Evolutionary conservation across 2,888 invertebrate genomes (phyloP).

Genomic region (Phengaris alcon): DNA sequence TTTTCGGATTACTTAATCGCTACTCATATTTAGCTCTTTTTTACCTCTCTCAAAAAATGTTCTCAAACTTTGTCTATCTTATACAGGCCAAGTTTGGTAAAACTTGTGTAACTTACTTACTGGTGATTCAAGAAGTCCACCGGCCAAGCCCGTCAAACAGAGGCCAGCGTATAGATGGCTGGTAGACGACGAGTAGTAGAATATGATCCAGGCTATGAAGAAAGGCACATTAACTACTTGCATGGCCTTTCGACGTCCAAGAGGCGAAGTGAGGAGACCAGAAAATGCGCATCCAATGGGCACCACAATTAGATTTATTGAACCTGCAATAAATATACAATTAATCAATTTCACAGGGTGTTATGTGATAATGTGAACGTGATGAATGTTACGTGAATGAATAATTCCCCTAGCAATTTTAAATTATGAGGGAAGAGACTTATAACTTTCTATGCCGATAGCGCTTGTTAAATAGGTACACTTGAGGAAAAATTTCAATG

Average conservation of each 20-base stretch:
- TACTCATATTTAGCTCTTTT: too few species aligned
- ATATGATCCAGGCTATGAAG: constrained; percentile 85
- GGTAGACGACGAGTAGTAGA: constrained; percentile 81
- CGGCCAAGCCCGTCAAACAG: constrained; percentile 85
- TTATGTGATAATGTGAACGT: too few species aligned
- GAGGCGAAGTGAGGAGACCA: constrained; percentile 83
- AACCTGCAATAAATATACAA: constrained; percentile 76
- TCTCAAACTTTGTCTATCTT: not conserved
- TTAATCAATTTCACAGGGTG: too few species aligned
- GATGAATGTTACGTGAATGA: not conserved
- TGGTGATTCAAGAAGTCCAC: constrained; percentile 89
- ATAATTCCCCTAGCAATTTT: too few species aligned
- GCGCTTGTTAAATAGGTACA: too few species aligned
- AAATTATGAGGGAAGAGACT: too few species aligned
- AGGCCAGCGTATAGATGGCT: constrained; percentile 84
- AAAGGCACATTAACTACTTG: constrained; percentile 87
- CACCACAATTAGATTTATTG: constrained; percentile 88
- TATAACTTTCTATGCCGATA: too few species aligned
- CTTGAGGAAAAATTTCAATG: too few species aligned
- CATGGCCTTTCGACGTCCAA: constrained; percentile 88
- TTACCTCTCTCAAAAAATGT: too few species aligned
- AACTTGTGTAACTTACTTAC: constrained; percentile 67
- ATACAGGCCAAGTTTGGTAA: not conserved
- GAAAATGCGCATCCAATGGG: constrained; percentile 88
- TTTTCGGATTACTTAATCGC: too few species aligned